Base-by-base conservation (phyloP, 2,113 vertebrate species). In the Gymnorhina tibicen region DNA sequence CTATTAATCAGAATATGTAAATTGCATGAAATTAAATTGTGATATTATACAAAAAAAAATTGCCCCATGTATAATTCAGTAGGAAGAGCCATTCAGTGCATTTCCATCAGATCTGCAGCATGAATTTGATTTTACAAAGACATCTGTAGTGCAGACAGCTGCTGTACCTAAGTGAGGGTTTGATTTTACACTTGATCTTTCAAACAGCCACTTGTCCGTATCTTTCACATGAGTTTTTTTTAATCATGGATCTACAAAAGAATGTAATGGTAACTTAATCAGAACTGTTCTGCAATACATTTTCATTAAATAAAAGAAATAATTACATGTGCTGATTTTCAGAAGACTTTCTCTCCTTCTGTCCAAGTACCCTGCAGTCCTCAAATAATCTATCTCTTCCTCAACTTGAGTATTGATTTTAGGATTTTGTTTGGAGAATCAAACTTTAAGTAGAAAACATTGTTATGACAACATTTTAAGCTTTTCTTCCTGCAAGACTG, bases 121-220 rank as follows among this genome's bases (percentile, higher is more conserved):
- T 53, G 81, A 79, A 93, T 95, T 73, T 91, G 89, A 91, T 89
- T 94, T 87, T 83, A 90, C 67, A 91, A 83, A 96, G 87, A 83
- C 94, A 89, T 85, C 90, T 95, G 92, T 91, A 95, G 94, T 82
- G 85, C 85, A 95, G 87, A 87, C 91, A 96, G 93, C 96, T 96
- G 94, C 89, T 93, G 80, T 86, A 97, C 89, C 91, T 96, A 95
- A 95, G 68, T 47, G 83, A 93, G 68, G 33, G 49, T 70, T 93
- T 87, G 94, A 93, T 63, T 93, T 90, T 94, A 74, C 79, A 80
- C 85, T 95, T 10, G 5, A 85, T 93, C 79, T 90, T 87, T 83
- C 67, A 70, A 93, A 91, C 59, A 96, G 30, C 81, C 87, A 69
- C 82, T 89, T 95, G 58, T 80, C 87, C 62, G 5, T n/a, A 72